Evolutionary conservation across 2,888 invertebrate species (phyloP), one percentile per base, ranked within the genome.

Genomic region (Creontiades dilutus): DNA sequence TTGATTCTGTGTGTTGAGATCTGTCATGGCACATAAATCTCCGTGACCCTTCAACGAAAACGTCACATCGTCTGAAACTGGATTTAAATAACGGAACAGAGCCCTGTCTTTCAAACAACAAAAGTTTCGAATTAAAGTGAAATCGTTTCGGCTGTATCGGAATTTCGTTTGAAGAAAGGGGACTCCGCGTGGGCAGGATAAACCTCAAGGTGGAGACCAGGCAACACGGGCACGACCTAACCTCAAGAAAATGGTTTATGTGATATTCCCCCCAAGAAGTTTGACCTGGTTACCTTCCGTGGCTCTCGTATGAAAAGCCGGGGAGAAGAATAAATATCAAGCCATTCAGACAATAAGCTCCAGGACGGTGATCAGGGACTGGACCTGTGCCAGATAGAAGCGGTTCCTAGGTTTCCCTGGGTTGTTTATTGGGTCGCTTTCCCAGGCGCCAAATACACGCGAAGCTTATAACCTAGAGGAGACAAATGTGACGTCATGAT

Each of bases 241-340:
- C 85, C 85, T 16, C 57, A 85, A 85, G 85, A 61, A 85, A 61
- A 85, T 85, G 85, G 57, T 85, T 85, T 85, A 85, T 57, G 78
- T 47, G 78, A 46, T 78, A 78, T 78, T 16, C 23, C 85, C 82
- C 19, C 47, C 28, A 61, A 55, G 27, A 55, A 85, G 85, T 85
- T 85, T 85, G 85, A 85, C 85, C 85, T 46, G 85, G 85, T 85
- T 85, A 85, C 37, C 85, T 61, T 55, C 55, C 85, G 0, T 19
- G 27, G 28, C 55, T 16, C 28, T 37, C 61, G 55, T 61, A 85
- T 57, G 57, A 85, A 52, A 52, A 52, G 85, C 46, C n/a, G 61
- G 9, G 52, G 57, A 37, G 61, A 85, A 85, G 23, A 85, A 85
- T 85, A 85, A 85, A 85, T 85, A 85, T 57, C 85, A 57, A 28